Evolutionary conservation across 2,113 vertebrate species (phyloP), one percentile per base, ranked within the genome.

Genomic region (Brachyhypopomus occidentalis): DNA sequence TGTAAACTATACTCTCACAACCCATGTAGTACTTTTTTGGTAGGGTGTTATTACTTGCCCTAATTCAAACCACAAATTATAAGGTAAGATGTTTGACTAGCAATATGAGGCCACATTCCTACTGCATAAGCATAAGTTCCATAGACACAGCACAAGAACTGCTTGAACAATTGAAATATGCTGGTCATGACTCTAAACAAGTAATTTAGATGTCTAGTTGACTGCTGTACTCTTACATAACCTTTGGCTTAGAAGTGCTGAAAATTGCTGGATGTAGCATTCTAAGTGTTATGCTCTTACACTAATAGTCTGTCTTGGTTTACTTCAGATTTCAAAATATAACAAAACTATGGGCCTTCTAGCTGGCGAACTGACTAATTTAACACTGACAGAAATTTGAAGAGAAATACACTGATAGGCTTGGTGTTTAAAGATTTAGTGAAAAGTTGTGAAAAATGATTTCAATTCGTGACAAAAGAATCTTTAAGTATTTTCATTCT

Each of bases 61-160:
- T 85, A 74, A 69, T 78, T 78, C 82, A 78, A 79, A 81, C 85
- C 75, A 78, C 89, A 88, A 88, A 91, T 88, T 85, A 87, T 27
- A 83, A 86, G 83, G 55, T 83, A 85, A 85, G 80, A n/a, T 71
- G 80, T 87, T 89, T 82, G 81, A 85, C 84, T 79, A n/a, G 70
- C 80, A 73, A 79, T 86, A 55, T 63, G 64, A 70, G 22, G 78
- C n/a, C 27, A 8, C 76, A 64, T 73, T 30, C 58, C 52, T 25
- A 34, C 45, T 63, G 58, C 38, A 12, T 70, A 70, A 38, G 12
- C 7, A 11, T 19, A 41, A 12, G 1, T 12, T 34, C 4, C 34
- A 22, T 20, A 70, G 36, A 19, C 4, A 22, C 66, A 1, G 19
- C 34, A 64, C 60, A 27, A 25, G 60, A 63, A 27, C 60, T 25